phyloP scores from a whole-genome alignment of 2,888 invertebrate species.

The Hirtodrosophila cameraria region DNA sequence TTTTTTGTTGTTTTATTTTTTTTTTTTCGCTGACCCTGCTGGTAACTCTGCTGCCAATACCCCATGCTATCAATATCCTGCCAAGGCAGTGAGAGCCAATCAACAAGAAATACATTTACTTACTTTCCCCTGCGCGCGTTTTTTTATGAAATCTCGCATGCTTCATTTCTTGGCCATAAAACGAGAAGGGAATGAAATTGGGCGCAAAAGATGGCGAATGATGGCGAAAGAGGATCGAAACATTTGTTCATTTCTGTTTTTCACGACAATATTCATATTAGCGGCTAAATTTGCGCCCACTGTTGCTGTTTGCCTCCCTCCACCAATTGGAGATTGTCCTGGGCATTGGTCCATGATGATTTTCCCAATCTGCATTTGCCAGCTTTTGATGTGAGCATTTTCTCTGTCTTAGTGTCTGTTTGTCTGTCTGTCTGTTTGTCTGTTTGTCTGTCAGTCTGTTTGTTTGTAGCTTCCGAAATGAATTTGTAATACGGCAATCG shows the following conservation, averaged over 20 bases:
- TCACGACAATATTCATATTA: constrained; percentile 78
- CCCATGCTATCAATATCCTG: constrained; percentile 57
- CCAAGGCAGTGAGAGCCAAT: constrained; percentile 62
- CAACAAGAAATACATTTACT: constrained; percentile 75
- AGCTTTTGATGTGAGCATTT: constrained; percentile 44
- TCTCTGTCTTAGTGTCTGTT: background rate
- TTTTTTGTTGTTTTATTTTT: constrained; percentile 18
- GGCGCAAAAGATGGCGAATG: background rate
- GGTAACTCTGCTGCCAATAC: too few species aligned
- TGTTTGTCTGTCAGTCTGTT: constrained; percentile 9
- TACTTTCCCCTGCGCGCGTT: constrained; percentile 44
- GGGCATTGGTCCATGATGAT: constrained; percentile 62
- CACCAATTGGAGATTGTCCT: constrained; percentile 45
- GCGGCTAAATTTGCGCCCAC: constrained; percentile 67
- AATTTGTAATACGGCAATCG: constrained; percentile 71
- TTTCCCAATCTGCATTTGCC: constrained; percentile 58
- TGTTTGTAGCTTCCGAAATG: constrained; percentile 60
- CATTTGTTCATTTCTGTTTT: constrained; percentile 72
- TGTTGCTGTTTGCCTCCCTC: constrained; percentile 13
- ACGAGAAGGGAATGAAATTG: constrained; percentile 14
- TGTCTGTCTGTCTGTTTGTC: constrained; percentile 2
- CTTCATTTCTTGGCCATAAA: constrained; percentile 63
- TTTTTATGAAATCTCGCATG: constrained; percentile 74
- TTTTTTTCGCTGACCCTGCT: constrained; percentile 18
- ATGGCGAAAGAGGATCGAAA: constrained; percentile 32